Base-by-base conservation (phyloP, 2,113 vertebrate species). In the Sphyrna mokarran region DNA sequence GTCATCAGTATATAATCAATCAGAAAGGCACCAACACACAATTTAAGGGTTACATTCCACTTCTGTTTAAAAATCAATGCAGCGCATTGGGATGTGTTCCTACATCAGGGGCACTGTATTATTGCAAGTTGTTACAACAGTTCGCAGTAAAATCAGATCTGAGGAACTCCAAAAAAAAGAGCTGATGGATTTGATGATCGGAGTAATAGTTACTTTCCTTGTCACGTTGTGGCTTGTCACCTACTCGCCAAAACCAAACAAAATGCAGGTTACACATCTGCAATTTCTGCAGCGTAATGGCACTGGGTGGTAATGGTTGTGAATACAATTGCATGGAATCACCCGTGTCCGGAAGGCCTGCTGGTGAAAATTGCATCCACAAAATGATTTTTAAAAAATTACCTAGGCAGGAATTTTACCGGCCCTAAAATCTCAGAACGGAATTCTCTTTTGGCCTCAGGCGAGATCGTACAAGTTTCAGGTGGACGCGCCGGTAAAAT, bases 11-110 rank as follows among this genome's bases (percentile, higher is more conserved):
- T 54, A 72, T 95, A 48, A 69, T 95, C 69, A 95, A 40, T 95
- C 69, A 54, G 94, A 70, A 95, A 95, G 94, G 94, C 94, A 95
- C 94, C 43, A 76, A 37, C 68, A 95, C 54, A 43, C 69, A 43
- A 48, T 54, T 95, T 48, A 26, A 18, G 23, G 43, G 69, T 72
- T 95, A 95, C 69, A 95, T 95, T 95, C 94, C 68, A 72, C 68
- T 95, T 95, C 14, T 72, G 40, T 72, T 93, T 72, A 72, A 95
- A 68, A 72, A 61, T 43, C 37, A 54, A 95, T 76, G 72, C 69
- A 54, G 94, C n/a, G 23, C 94, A 76, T 68, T 54, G 80, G 54
- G 87, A 16, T 63, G 33, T 54, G 54, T 87, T 87, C 54, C 48
- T 66, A 37, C n/a, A 20, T 68, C 63, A 66, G 18, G 33, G 61